Evolutionary conservation across 23 tunicate genomes (phyloP).

Genomic region (Corella eumyota): DNA sequence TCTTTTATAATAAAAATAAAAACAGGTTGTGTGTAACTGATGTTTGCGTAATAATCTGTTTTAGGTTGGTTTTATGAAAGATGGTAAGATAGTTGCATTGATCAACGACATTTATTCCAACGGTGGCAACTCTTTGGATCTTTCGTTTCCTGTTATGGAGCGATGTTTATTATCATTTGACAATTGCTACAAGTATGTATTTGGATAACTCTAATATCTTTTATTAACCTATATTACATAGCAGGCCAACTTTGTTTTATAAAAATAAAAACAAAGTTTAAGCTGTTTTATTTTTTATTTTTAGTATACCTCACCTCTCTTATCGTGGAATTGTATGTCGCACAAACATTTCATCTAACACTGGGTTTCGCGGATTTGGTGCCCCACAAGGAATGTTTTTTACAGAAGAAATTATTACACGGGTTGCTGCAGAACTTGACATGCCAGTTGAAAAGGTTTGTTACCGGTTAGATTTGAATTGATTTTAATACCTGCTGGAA

Average conservation of each 20-base stretch:
- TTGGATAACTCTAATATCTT: too few species aligned
- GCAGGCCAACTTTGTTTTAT: too few species aligned
- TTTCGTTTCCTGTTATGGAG: slow-evolving; percentile 31
- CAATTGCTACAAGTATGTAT: slow-evolving; percentile 47
- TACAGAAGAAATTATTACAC: slow-evolving; percentile 33
- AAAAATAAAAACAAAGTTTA: too few species aligned
- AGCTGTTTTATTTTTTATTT: too few species aligned
- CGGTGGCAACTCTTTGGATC: slow-evolving; percentile 58
- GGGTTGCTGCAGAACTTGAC: slow-evolving; percentile 29
- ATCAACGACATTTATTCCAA: slow-evolving; percentile 38
- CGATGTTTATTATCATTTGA: slow-evolving; percentile 31
- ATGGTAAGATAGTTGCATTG: slow-evolving; percentile 46
- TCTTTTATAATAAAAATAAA: too few species aligned
- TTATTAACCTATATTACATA: too few species aligned
- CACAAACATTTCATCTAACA: slow-evolving; percentile 76
- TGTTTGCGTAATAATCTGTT: too few species aligned
- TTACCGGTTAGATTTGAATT: too few species aligned
- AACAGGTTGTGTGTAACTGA: too few species aligned
- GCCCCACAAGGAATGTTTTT: slow-evolving; percentile 61
- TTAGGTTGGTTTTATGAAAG: slow-evolving; percentile 74
- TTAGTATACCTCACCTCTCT: slow-evolving; percentile 34
- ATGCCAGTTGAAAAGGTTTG: slow-evolving; percentile 46
- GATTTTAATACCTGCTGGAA: too few species aligned
- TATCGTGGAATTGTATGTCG: slow-evolving; percentile 29
- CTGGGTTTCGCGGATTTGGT: slow-evolving; percentile 92